These are phyloP conservation scores for Lasioglossum oenotherae DNA, from an alignment of 2,888 invertebrate genomes.

Conservation along the genomic window DNA sequence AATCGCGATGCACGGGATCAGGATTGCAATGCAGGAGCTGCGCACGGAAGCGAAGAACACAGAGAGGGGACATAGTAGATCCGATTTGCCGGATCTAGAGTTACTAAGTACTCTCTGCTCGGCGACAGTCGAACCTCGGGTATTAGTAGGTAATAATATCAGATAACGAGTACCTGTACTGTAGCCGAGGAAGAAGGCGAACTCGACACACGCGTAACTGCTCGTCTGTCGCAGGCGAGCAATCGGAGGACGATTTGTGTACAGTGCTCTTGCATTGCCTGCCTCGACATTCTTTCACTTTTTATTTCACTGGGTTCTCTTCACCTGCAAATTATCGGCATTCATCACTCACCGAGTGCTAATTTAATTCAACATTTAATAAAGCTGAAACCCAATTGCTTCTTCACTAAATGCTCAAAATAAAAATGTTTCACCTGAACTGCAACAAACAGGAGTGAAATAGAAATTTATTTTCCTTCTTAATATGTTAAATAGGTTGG, in stretches of 20 bases:
- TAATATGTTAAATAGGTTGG: no score
- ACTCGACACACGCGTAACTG: conserved; percentile 25
- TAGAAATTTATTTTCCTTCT: no score
- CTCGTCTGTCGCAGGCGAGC: conserved; percentile 30
- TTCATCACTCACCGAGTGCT: neutral
- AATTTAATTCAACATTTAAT: neutral
- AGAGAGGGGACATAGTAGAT: conserved; percentile 43
- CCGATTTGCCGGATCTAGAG: conserved; percentile 69
- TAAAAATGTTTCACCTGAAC: no score
- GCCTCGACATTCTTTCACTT: conserved; percentile 8
- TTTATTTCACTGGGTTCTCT: neutral
- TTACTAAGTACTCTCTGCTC: conserved; percentile 73
- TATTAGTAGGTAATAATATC: conserved; percentile 78
- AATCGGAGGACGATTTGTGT: conserved; percentile 35
- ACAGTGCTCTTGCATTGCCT: conserved; percentile 41
- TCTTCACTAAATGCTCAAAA: no score
- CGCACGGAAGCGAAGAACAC: conserved; percentile 32
- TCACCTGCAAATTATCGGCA: neutral
- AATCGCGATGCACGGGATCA: conserved; percentile 23
- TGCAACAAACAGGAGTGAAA: no score
- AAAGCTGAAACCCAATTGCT: no score
- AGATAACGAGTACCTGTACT: conserved; percentile 71
- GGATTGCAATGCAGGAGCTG: conserved; percentile 13
- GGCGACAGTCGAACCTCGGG: conserved; percentile 57
- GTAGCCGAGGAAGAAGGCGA: conserved; percentile 57